Conservation (phyloP, 2,888 invertebrate genomes). For the Leptothorax acervorum region DNA sequence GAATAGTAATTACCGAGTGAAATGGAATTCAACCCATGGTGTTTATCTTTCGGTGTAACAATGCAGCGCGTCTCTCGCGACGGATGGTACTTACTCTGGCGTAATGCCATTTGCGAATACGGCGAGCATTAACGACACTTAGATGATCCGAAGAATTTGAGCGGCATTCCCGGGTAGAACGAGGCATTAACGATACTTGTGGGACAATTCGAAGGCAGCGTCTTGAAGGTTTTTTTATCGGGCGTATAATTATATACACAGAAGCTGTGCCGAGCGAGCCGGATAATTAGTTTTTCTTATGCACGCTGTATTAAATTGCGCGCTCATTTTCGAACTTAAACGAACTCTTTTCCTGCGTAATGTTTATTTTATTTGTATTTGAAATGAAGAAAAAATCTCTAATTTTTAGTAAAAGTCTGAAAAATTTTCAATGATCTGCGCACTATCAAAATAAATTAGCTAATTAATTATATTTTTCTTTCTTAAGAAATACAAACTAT, state of each 20-base stretch:
- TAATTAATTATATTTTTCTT: neutral
- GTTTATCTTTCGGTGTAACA: slow-evolving; percentile 73
- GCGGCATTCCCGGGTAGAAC: neutral
- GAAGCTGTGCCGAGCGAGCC: neutral
- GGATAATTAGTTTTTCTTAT: slow-evolving; percentile 19
- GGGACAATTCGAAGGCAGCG: slow-evolving; percentile 22
- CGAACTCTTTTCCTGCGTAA: neutral
- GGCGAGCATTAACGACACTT: slow-evolving; percentile 39
- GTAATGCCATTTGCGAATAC: slow-evolving; percentile 30
- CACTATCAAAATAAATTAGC: neutral
- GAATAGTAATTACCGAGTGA: slow-evolving; percentile 69
- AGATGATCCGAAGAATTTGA: slow-evolving; percentile 31
- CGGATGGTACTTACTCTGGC: neutral
- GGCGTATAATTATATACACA: slow-evolving; percentile 3
- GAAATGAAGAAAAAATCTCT: neutral
- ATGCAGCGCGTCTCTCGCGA: slow-evolving; percentile 52
- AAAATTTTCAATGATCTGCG: neutral
- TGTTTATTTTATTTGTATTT: neutral
- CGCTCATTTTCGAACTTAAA: neutral
- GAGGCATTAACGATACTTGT: slow-evolving; percentile 22
- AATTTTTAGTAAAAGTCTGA: neutral
- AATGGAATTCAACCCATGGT: slow-evolving; percentile 70
- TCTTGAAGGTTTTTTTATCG: neutral
- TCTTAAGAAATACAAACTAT: neutral
- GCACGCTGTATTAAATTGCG: slow-evolving; percentile 16